These are phyloP conservation scores for Phylloscopus whistleri DNA, from an alignment of 2,113 vertebrate genomes.

Conservation along the genomic window DNA sequence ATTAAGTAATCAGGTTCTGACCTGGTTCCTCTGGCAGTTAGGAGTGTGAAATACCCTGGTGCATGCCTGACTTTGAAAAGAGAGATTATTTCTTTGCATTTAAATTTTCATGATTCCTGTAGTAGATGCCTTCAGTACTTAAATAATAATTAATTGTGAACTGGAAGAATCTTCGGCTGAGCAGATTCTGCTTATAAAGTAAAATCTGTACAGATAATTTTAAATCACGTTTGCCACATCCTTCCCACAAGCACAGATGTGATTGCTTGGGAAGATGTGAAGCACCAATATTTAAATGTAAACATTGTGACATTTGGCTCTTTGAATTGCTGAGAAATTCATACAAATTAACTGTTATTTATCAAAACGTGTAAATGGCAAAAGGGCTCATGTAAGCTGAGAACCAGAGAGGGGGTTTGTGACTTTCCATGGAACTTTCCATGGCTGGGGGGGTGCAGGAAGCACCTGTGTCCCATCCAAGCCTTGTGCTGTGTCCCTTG, in stretches of 20 bases:
- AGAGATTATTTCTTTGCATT: neutral
- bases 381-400: accelerated
- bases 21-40: neutral
- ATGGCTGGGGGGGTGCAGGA: neutral
- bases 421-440: neutral
- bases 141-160: neutral
- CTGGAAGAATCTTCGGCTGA: neutral
- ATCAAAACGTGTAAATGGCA: neutral
- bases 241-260: neutral
- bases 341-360: neutral
- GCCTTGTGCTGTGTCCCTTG: neutral
- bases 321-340: neutral
- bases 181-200: neutral
- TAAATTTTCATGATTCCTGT: neutral
- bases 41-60: neutral
- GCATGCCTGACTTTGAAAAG: neutral
- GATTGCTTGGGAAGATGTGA: neutral
- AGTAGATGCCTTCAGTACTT: neutral
- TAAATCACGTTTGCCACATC: neutral
- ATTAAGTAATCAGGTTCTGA: neutral
- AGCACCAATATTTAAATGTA: neutral
- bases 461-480: neutral
- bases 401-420: neutral
- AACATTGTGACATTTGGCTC: neutral
- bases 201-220: neutral